Conservation (phyloP, 1,140 invertebrate genomes). For the Zaprionus nigranus region DNA sequence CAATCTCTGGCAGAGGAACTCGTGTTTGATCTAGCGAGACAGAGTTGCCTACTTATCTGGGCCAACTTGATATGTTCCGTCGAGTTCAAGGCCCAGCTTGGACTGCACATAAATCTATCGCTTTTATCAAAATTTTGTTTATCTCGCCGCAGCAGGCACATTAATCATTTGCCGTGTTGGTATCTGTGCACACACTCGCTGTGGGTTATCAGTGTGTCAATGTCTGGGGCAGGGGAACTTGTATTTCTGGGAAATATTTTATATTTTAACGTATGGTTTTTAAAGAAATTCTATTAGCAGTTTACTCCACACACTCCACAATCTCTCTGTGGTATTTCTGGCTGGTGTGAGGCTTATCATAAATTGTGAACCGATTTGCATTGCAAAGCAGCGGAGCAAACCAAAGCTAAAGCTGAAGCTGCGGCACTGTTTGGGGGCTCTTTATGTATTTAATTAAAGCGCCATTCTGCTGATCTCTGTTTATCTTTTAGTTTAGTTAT, state of each 20-base stretch:
- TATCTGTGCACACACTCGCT: constrained; percentile 28
- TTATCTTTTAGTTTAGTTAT: constrained; percentile 65
- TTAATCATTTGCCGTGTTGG: constrained; percentile 23
- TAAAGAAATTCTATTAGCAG: constrained; percentile 29
- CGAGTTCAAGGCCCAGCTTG: constrained; percentile 6
- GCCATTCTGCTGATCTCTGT: constrained; percentile 55
- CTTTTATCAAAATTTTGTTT: constrained; percentile 28
- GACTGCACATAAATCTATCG: constrained; percentile 2
- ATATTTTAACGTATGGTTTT: constrained; percentile 2
- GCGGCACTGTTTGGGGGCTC: constrained; percentile 23
- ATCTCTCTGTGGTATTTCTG: background rate
- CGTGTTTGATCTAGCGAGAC: background rate
- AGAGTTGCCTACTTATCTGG: constrained; percentile 13
- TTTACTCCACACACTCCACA: background rate
- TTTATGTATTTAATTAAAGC: constrained; percentile 76
- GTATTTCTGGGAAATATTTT: constrained; percentile 25
- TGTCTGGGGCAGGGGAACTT: constrained; percentile 5
- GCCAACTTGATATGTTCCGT: background rate
- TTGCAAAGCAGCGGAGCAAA: constrained; percentile 52
- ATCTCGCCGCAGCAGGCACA: constrained; percentile 1
- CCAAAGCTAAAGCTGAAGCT: background rate
- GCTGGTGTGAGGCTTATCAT: constrained; percentile 70
- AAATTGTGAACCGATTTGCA: constrained; percentile 68
- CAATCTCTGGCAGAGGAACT: background rate
- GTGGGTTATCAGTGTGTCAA: constrained; percentile 44